Evolutionary conservation across 2,797 vertebrate genomes (phyloP).

Genomic region (Aphelocoma californica): DNA sequence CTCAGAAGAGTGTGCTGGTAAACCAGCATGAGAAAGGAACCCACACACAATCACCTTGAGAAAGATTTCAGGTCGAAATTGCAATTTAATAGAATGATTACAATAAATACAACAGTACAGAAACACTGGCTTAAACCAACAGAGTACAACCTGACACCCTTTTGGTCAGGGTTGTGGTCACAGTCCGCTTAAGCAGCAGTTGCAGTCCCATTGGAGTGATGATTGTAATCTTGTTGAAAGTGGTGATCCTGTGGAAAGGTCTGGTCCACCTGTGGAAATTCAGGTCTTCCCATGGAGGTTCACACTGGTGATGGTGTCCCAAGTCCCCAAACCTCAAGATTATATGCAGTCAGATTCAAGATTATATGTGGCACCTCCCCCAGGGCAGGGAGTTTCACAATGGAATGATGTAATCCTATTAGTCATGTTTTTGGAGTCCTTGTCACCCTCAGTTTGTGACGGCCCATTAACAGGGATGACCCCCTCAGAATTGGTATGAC

Average conservation of each 20-base stretch:
- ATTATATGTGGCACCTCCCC: neutral
- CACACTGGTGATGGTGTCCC: neutral
- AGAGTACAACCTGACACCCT: neutral
- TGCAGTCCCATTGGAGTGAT: neutral
- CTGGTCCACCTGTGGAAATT: neutral
- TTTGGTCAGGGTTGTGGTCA: neutral
- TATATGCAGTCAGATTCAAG: neutral
- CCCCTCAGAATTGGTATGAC: neutral
- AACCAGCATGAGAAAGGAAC: neutral
- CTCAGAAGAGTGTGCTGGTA: neutral
- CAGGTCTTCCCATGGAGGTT: neutral
- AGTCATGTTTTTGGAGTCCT: neutral
- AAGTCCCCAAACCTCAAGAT: neutral
- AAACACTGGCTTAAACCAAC: neutral
- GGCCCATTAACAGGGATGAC: neutral
- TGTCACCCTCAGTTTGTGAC: neutral
- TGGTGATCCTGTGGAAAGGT: fast-evolving
- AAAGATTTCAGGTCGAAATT: neutral
- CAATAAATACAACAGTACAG: neutral
- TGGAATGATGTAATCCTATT: neutral
- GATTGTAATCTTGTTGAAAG: neutral
- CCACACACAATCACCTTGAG: neutral
- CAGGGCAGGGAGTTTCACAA: neutral
- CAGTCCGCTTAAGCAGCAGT: neutral
- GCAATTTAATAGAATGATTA: neutral